phyloP scores from a whole-genome alignment of 2,113 vertebrate genomes.

The Oncorhynchus keta region DNA sequence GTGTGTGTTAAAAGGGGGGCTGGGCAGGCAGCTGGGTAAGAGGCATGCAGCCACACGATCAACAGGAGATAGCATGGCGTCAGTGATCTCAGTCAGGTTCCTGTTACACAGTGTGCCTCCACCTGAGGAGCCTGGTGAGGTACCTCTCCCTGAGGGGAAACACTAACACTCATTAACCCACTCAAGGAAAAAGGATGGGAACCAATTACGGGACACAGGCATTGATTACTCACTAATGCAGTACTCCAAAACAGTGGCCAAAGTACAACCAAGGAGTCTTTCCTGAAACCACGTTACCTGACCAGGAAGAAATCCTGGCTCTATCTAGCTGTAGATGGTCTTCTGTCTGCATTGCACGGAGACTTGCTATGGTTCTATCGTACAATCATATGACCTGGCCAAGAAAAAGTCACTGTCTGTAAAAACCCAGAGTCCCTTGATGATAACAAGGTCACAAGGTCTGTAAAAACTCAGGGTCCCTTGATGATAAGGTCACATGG shows the following conservation, averaged over 20 bases:
- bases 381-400: too few relatives aligned
- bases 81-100: conserved; percentile 3
- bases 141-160: background rate
- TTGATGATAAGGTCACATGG: too few relatives aligned
- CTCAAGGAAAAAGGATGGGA: background rate
- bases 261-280: conserved; percentile 14
- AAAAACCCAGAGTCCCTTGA: too few relatives aligned
- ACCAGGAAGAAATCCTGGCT: too few relatives aligned
- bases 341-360: too few relatives aligned
- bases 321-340: too few relatives aligned
- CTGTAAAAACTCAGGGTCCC: too few relatives aligned
- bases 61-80: conserved; percentile 6
- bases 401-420: too few relatives aligned
- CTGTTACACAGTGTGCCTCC: background rate
- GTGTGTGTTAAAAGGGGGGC: conserved; percentile 22
- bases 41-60: conserved; percentile 7
- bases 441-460: too few relatives aligned
- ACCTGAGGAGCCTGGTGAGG: background rate
- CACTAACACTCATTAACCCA: too few relatives aligned
- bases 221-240: conserved; percentile 3
- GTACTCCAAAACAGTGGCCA: conserved; percentile 7
- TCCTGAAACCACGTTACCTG: too few relatives aligned
- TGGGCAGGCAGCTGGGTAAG: background rate
- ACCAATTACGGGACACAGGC: background rate
- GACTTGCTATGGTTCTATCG: too few relatives aligned